Percentiles rank a stretch among this genome's conserved stretches.
phyloP scores from a whole-genome alignment of 2,888 invertebrate species.

The Diplazon laetatorius region DNA sequence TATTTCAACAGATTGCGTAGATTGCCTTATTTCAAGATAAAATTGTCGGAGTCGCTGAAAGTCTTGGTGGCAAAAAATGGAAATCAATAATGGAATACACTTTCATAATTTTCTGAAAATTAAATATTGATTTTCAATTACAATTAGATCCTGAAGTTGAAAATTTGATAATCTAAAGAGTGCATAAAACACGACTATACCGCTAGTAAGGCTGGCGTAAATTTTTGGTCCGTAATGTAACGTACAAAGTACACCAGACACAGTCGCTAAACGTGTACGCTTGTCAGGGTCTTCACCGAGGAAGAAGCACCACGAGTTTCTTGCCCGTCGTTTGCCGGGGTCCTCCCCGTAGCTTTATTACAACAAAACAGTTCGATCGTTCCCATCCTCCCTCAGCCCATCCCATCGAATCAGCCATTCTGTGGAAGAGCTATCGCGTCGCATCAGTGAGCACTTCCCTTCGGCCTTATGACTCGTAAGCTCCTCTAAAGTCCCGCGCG shows the following conservation, averaged over 20 bases:
- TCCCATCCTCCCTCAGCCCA: slow-evolving; percentile 39
- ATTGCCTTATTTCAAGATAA: background rate
- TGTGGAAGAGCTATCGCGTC: slow-evolving; percentile 9
- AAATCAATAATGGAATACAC: no score
- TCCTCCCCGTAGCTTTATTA: slow-evolving; percentile 70
- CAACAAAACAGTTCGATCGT: slow-evolving; percentile 69
- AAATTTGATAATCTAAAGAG: no score
- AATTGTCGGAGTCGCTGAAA: background rate
- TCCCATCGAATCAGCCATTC: slow-evolving; percentile 35
- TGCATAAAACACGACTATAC: background rate
- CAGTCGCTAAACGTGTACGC: slow-evolving; percentile 4
- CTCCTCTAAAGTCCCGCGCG: slow-evolving; percentile 49
- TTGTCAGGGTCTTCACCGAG: slow-evolving; percentile 41
- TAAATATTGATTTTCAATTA: no score
- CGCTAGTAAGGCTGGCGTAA: background rate
- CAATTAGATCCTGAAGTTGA: no score
- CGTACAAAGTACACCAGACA: background rate
- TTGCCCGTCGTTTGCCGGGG: slow-evolving; percentile 23
- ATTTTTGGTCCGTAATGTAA: background rate
- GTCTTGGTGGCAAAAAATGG: no score
- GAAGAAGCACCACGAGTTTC: slow-evolving; percentile 64
- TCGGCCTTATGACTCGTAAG: slow-evolving; percentile 51
- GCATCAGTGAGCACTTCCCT: slow-evolving; percentile 48
- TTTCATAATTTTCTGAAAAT: no score
- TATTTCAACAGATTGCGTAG: background rate